phyloP scores from a whole-genome alignment of 1,140 invertebrate genomes.

The Diploscapter pachys region DNA sequence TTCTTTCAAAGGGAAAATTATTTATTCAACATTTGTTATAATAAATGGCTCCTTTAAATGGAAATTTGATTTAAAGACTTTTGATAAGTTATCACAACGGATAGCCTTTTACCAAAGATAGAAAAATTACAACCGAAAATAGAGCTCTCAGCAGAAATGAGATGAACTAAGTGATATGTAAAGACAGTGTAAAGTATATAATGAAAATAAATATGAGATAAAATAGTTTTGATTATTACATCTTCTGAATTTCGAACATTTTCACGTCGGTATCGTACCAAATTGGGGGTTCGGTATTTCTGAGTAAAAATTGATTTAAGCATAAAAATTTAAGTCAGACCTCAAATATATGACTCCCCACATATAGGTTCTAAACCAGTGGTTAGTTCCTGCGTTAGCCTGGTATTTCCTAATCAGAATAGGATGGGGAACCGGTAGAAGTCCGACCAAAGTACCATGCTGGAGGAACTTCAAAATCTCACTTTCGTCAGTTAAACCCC shows the following conservation, averaged over 20 bases:
- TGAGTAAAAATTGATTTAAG: slow-evolving; percentile 61
- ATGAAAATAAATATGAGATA: too few relatives aligned
- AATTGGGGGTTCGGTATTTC: slow-evolving; percentile 95
- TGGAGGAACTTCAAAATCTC: slow-evolving; percentile 98
- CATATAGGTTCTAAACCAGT: slow-evolving; percentile 98
- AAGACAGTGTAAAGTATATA: too few relatives aligned
- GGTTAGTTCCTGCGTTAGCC: slow-evolving; percentile 92
- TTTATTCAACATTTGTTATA: too few relatives aligned
- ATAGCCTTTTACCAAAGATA: too few relatives aligned
- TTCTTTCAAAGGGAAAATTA: too few relatives aligned
- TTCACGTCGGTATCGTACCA: slow-evolving; percentile 99
- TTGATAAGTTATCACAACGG: too few relatives aligned
- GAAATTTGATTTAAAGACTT: too few relatives aligned
- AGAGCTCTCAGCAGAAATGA: too few relatives aligned
- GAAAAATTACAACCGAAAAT: too few relatives aligned
- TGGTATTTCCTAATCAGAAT: slow-evolving; percentile 98
- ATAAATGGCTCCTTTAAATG: too few relatives aligned
- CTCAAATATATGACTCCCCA: slow-evolving; percentile 98
- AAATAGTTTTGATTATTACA: neutral
- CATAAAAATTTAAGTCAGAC: slow-evolving; percentile 60
- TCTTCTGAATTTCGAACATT: slow-evolving; percentile 73
- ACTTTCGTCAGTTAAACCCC: slow-evolving; percentile 96
- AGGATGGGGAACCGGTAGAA: slow-evolving; percentile 96
- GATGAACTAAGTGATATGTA: too few relatives aligned
- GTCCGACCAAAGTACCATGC: slow-evolving; percentile 93